Percentiles rank a stretch among this genome's conserved stretches.
These are phyloP conservation scores for Stegana nigrithorax DNA, from an alignment of 2,888 invertebrate species.

Conservation along the genomic window DNA sequence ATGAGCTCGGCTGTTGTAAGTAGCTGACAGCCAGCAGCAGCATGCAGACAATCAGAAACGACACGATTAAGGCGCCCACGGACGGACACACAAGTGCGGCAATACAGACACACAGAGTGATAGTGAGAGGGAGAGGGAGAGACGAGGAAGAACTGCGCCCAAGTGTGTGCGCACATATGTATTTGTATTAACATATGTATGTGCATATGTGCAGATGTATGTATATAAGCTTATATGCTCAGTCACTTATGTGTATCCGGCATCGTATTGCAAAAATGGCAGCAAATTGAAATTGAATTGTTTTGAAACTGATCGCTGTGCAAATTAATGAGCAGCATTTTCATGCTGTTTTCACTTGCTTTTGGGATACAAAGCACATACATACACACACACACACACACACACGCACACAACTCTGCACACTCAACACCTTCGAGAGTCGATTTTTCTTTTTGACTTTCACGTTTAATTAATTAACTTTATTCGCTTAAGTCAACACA, in stretches of 20 bases:
- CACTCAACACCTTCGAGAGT: no score
- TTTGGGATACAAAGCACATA: no score
- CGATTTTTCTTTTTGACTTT: no score
- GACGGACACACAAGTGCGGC: background rate
- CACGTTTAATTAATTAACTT: background rate
- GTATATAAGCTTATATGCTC: no score
- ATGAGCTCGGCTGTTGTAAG: no score
- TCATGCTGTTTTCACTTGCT: background rate
- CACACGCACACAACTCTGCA: no score
- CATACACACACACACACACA: no score
- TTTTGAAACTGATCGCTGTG: constrained; percentile 5
- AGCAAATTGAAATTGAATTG: constrained; percentile 17
- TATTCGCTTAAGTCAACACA: background rate
- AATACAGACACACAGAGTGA: background rate
- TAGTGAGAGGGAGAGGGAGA: background rate
- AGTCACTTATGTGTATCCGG: no score
- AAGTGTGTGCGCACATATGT: background rate
- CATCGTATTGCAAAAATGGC: no score
- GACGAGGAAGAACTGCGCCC: background rate
- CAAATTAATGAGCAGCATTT: constrained; percentile 12
- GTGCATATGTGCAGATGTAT: no score
- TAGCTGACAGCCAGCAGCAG: no score
- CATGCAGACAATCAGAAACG: background rate
- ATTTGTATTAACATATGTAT: no score
- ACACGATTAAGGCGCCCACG: background rate